Base-by-base conservation (phyloP, 2,113 vertebrate genomes). In the Hydrochoerus hydrochaeris region DNA sequence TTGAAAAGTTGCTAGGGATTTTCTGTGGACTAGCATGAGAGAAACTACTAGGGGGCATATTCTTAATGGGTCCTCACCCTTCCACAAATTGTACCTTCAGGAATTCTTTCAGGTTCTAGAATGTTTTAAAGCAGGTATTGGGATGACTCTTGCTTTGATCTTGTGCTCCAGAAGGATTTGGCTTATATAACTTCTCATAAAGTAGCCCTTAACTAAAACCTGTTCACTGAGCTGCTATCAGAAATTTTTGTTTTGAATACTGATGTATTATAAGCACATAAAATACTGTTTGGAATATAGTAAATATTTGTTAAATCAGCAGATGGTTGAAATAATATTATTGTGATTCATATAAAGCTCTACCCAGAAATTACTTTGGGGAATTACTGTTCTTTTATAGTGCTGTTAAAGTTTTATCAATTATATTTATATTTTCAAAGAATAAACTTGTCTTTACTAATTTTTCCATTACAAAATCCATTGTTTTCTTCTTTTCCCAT, bases 391-490 rank as follows among this genome's bases (percentile, higher is more conserved):
- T 94, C 17, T 78, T 81, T 57, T 60, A 73, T 26, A 60, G 62
- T 60, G 26, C 46, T 52, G 30, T 62, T 58, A 20, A n/a, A 67
- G 17, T 90, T 93, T 65, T 60, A 80, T 85, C 28, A 82, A 58
- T 90, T 77, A 86, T 75, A 54, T 67, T 88, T 93, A 65, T 46
- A 52, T 93, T 97, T 93, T 90, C 49, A 90, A 80, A 80, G 41
- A 63, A 54, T 8, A 73, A 88, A 93, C 28, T 82, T 92, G 24
- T 3, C 26, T 92, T 77, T 11, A 44, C 87, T 88, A 35, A 63
- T 94, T 77, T 77, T 90, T 52, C 1, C 41, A 13, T 24, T 83
- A 1, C 67, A 7, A 46, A 41, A 8, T 20, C 81, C 38, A 85
- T 52, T 90, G 38, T 67, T 77, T 85, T 82, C 26, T 86, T 6